A percentile compares a stretch with the other conserved stretches of the same genome.
These are phyloP conservation scores for Martes martes DNA, from an alignment of 2,113 vertebrate species.

Conservation along the genomic window DNA sequence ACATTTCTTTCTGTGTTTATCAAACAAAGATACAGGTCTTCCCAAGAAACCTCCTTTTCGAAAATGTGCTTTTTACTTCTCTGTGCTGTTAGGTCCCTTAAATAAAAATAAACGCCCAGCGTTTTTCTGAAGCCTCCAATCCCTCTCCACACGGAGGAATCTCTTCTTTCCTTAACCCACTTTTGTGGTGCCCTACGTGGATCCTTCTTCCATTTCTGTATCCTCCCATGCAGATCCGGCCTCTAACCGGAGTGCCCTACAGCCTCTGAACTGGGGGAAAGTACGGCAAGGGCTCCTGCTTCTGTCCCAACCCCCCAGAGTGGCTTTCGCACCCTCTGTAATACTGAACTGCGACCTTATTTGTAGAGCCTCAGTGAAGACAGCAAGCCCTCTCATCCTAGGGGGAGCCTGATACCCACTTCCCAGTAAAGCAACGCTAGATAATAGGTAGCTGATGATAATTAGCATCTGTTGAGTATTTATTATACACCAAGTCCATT, in stretches of 20 bases:
- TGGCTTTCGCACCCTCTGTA: neutral
- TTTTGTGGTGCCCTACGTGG: neutral
- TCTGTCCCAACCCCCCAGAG: neutral
- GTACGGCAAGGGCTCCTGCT: neutral
- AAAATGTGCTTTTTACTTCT: neutral
- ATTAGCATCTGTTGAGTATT: neutral
- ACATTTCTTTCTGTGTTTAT: neutral
- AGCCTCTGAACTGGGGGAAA: neutral
- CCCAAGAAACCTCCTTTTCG: neutral
- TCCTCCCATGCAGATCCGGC: neutral
- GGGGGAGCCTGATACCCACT: neutral
- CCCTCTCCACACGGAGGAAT: neutral
- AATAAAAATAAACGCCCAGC: neutral
- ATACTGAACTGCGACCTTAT: neutral
- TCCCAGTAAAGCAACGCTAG: neutral
- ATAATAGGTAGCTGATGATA: neutral
- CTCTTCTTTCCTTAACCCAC: neutral
- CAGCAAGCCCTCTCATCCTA: neutral
- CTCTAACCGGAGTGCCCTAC: neutral
- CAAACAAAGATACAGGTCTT: neutral
- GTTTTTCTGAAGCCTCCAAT: neutral
- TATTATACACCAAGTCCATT: neutral
- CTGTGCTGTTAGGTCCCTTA: neutral
- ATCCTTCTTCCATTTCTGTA: neutral
- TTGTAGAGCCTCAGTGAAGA: neutral